phyloP scores from a whole-genome alignment of 1,140 invertebrate genomes.

The Drosophila miranda region DNA sequence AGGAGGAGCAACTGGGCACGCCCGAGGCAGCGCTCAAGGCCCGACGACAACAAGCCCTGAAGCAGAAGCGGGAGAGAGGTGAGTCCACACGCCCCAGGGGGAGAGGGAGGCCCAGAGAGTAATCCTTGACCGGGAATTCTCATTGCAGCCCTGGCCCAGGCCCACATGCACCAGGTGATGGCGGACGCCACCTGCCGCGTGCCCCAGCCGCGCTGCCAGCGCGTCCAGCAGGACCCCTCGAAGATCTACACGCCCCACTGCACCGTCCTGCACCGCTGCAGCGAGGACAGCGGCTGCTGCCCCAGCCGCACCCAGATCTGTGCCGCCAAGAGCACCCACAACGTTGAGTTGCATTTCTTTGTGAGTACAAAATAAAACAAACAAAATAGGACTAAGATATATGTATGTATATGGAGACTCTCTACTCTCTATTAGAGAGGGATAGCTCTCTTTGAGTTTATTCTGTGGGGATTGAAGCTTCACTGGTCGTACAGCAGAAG shows the following conservation, averaged over 20 bases:
- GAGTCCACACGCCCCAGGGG: not conserved
- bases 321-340: conserved; percentile 86
- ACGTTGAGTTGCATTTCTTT: conserved; percentile 88
- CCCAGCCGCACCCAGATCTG: conserved; percentile 85
- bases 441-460: no score
- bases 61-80: conserved; percentile 41
- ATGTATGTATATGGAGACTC: no score
- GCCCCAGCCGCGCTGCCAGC: conserved; percentile 86
- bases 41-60: conserved; percentile 46
- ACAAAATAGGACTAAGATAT: no score
- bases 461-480: no score
- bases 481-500: no score
- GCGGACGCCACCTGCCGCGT: conserved; percentile 85
- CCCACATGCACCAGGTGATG: conserved; percentile 84
- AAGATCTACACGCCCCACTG: conserved; percentile 89
- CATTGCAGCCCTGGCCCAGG: conserved; percentile 83
- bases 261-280: conserved; percentile 88
- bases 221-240: conserved; percentile 85
- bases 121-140: not conserved
- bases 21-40: conserved; percentile 52
- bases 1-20: conserved; percentile 61
- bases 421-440: no score
- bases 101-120: no score
- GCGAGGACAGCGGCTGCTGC: conserved; percentile 91
- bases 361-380: conserved; percentile 84